These are phyloP conservation scores for Trachelus tabidus DNA, from an alignment of 2,888 invertebrate species.

Conservation along the genomic window DNA sequence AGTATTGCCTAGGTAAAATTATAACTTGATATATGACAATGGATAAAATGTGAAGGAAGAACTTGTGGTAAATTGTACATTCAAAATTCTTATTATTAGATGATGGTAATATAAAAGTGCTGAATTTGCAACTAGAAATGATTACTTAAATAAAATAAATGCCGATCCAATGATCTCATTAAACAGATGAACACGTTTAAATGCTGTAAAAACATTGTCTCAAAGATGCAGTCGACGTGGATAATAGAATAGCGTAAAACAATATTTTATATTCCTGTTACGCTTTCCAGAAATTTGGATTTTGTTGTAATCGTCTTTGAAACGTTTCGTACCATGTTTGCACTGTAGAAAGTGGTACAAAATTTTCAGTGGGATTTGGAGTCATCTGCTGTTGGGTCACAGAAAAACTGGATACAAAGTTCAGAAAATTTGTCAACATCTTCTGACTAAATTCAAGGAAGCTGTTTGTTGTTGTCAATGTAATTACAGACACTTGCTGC, in stretches of 20 bases:
- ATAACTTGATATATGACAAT: background rate
- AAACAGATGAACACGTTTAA: background rate
- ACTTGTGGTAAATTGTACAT: background rate
- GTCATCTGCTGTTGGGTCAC: conserved; percentile 83
- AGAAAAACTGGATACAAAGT: conserved; percentile 92
- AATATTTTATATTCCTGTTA: conserved; percentile 33
- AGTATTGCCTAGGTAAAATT: background rate
- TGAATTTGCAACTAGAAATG: background rate
- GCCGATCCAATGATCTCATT: background rate
- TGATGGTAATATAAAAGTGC: background rate
- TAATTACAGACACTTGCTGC: conserved; percentile 67
- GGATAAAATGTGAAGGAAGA: background rate
- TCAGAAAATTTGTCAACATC: conserved; percentile 93
- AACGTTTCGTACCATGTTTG: conserved; percentile 96
- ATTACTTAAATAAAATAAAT: background rate
- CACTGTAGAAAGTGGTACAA: conserved; percentile 87
- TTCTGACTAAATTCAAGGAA: conserved; percentile 83
- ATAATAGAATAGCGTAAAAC: background rate
- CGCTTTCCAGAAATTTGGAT: conserved; percentile 93
- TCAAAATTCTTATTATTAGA: background rate
- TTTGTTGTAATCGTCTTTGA: conserved; percentile 85
- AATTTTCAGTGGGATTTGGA: conserved; percentile 82
- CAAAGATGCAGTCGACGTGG: background rate
- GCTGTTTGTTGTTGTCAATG: conserved; percentile 61
- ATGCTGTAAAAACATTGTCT: background rate